Conservation (phyloP, 2,888 invertebrate genomes). For the Cheilosia soror region DNA sequence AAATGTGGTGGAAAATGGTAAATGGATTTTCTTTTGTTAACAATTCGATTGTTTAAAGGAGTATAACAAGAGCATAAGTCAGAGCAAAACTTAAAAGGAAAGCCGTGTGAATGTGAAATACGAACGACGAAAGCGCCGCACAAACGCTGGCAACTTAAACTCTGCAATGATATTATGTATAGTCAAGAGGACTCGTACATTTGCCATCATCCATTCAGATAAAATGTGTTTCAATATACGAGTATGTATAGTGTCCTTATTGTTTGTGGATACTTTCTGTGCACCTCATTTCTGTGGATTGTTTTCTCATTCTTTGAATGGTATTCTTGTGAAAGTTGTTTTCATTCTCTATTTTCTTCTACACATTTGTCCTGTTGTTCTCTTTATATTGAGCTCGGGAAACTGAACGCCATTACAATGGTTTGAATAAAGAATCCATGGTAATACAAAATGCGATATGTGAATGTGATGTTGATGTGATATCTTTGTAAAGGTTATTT, state of each 20-base stretch:
- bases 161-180: neutral
- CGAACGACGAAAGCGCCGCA: conserved; percentile 1
- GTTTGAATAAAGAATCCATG: conserved; percentile 45
- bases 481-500: conserved; percentile 58
- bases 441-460: conserved; percentile 44
- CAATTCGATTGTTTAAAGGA: conserved; percentile 69
- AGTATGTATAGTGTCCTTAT: conserved; percentile 54
- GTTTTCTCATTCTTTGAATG: conserved; percentile 26
- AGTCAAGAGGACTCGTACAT: conserved; percentile 29
- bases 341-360: neutral
- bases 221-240: conserved; percentile 67
- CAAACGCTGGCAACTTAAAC: conserved; percentile 32
- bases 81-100: conserved; percentile 15
- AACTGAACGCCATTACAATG: conserved; percentile 69
- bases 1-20: conserved; percentile 55
- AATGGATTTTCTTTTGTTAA: conserved; percentile 72
- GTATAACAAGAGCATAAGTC: conserved; percentile 12
- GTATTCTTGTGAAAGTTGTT: conserved; percentile 3
- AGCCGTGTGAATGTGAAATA: conserved; percentile 42
- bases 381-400: conserved; percentile 54
- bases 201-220: conserved; percentile 58
- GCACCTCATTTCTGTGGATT: conserved; percentile 40
- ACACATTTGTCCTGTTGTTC: conserved; percentile 4
- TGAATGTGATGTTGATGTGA: conserved; percentile 49
- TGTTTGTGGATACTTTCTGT: conserved; percentile 50